Evolutionary conservation across 92 coral and sea anemone genomes (phyloP).

Genomic region (Umimayanthus kanabou): DNA sequence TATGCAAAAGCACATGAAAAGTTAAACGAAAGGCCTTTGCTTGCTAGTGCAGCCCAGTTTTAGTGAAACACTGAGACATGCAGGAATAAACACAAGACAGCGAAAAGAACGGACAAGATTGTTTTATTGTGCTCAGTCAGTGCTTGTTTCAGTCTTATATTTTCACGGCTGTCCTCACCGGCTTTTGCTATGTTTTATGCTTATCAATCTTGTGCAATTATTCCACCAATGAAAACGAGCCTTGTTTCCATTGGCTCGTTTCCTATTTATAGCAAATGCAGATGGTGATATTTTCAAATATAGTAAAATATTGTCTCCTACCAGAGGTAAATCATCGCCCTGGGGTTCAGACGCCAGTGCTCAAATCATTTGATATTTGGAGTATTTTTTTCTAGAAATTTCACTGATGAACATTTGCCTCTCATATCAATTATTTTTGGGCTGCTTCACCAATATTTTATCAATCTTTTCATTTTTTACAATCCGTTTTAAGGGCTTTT

Average conservation of each 20-base stretch:
- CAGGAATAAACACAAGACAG: too few relatives aligned
- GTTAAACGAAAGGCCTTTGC: too few relatives aligned
- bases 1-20: too few relatives aligned
- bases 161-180: too few relatives aligned
- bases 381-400: too few relatives aligned
- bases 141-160: too few relatives aligned
- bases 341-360: background rate
- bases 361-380: background rate
- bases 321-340: background rate
- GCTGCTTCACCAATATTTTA: background rate
- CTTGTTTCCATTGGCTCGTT: background rate
- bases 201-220: background rate
- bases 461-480: too few relatives aligned
- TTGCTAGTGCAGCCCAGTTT: too few relatives aligned
- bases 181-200: background rate
- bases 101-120: too few relatives aligned
- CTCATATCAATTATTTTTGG: background rate
- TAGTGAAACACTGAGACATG: too few relatives aligned
- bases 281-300: background rate
- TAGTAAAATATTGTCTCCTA: background rate
- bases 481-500: too few relatives aligned
- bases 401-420: background rate
- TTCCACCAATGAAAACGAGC: background rate
- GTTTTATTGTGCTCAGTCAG: too few relatives aligned
- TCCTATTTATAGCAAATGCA: background rate